Base-by-base conservation (phyloP, 1,140 invertebrate genomes). In the Euborellia annulipes region DNA sequence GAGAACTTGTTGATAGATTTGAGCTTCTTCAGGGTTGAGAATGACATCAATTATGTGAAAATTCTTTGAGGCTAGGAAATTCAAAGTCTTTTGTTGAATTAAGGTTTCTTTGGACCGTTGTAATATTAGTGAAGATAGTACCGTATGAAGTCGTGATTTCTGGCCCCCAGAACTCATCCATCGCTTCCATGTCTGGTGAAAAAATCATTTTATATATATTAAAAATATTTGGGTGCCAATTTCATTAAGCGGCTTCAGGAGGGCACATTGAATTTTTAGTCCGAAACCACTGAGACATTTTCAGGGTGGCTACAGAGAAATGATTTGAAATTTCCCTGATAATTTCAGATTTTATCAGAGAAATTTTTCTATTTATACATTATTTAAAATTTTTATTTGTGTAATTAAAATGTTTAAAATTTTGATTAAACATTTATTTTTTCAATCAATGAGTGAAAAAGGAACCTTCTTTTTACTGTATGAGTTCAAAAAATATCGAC, bases 31-130 rank as follows among this genome's bases (percentile, higher is more conserved):
- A 4, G 65, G 59, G 32, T 75, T 70, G 11, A 94, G 64, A 3
- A 66, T 59, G 0, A 89, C 69, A 23, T 67, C 50, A 14, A 75
- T 57, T 0, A 69, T 54, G 27, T 77, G 64, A 7, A 72, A 58
- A 6, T 60, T 61, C 52, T 85, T 82, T 3, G 71, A 57, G 1
- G 85, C 85, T 40, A 92, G 65, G 21, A 60, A 64, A 14, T 74
- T 60, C 0, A 85, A 52, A 7, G 60, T 58, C 0, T 75, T 73
- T 18, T 66, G 63, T 23, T 68, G 58, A 47, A 79, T 73, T 18
- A 86, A 65, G 57, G 90, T 79, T 34, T 66, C 64, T 63, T 94
- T 95, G 1, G 86, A 92, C 43, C 90, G 68, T 8, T 90, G 66
- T 39, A 96, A 63, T 69, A 94, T 73, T 0, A 94, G 55, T 2